A percentile compares a stretch with the other conserved stretches of the same genome.
Evolutionary conservation across 2,888 invertebrate species (phyloP).

Genomic region (Xestia rhomboidea): DNA sequence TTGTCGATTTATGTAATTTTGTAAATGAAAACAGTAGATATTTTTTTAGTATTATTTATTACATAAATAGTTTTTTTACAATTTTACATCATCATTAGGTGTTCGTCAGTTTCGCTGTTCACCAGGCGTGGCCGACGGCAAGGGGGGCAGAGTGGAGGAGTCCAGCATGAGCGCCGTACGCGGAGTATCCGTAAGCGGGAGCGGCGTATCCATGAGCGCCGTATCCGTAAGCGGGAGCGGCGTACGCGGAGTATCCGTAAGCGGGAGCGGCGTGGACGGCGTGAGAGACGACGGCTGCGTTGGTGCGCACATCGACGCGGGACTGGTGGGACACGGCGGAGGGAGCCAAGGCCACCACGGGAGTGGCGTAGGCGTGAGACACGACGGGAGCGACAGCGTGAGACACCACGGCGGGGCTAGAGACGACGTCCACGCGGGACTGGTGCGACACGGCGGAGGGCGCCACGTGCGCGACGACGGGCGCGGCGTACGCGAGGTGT

Average conservation of each 20-base stretch:
- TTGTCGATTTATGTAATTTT: neutral
- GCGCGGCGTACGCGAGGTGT: slow-evolving; percentile 76
- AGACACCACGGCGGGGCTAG: slow-evolving; percentile 75
- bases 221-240: slow-evolving; percentile 71
- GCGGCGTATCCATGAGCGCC: slow-evolving; percentile 56
- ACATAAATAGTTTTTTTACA: slow-evolving; percentile 69
- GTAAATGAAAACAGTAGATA: slow-evolving; percentile 7
- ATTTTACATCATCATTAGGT: slow-evolving; percentile 73
- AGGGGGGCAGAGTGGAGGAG: slow-evolving; percentile 73
- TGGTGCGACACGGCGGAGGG: slow-evolving; percentile 88
- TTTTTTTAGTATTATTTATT: slow-evolving; percentile 51
- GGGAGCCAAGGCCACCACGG: slow-evolving; percentile 77
- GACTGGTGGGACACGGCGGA: slow-evolving; percentile 89
- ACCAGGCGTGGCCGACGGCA: slow-evolving; percentile 84
- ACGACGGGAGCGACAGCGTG: slow-evolving; percentile 71
- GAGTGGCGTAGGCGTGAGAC: slow-evolving; percentile 76
- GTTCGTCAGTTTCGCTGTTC: slow-evolving; percentile 83
- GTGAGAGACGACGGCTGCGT: slow-evolving; percentile 76
- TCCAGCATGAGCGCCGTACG: slow-evolving; percentile 68
- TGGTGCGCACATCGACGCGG: slow-evolving; percentile 81
- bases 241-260: slow-evolving; percentile 69
- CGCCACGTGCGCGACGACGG: slow-evolving; percentile 70
- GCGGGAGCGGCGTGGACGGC: slow-evolving; percentile 74
- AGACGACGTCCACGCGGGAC: slow-evolving; percentile 84
- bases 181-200: slow-evolving; percentile 50